Base-by-base conservation (phyloP, 2,888 invertebrate genomes). In the Cheilosia variabilis region DNA sequence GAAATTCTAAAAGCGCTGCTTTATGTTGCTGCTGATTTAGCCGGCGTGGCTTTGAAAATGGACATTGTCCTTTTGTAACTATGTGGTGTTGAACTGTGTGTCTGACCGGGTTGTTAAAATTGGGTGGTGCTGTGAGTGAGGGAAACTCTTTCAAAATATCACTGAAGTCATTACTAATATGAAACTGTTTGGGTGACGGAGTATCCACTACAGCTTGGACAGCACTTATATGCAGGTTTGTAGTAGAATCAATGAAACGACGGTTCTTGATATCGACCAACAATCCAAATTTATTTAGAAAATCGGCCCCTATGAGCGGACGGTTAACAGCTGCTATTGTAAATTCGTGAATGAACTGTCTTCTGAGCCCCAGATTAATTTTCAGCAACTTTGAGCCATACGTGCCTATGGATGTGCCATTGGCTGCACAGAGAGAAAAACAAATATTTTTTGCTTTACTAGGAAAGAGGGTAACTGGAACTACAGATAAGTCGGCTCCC, bases 41-140 rank as follows among this genome's bases (percentile, higher is more conserved):
- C 0, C 71, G 68, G 2, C 84, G 65, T 17, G 87, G 83, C 62
- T 68, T 72, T 9, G 68, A 34, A 50, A 62, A 84, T 17, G 78
- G 83, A 10, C 55, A 27, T 37, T 15, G 79, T 10, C 87, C 82
- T 55, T 72, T 65, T 3, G 75, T 79, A 2, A 69, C 9, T 4
- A 82, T 87, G n/a, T 87, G 62, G 43, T 82, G n/a, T n/a, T n/a
- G n/a, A n/a, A n/a, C n/a, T n/a, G n/a, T n/a, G n/a, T n/a, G 78
- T 62, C n/a, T 43, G 1, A 62, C 57, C 22, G 62, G 57, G 9
- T 41, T 53, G 13, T 72, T 77, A 22, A 69, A 82, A 31, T 62
- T 45, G 2, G 76, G 69, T 4, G 45, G 57, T 19, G 13, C 19
- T 10, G 47, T 69, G 1, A 69, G 10, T 1, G 57, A 50, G n/a